phyloP scores from a whole-genome alignment of 2,888 invertebrate genomes.

The Macrostomum cliftonense region DNA sequence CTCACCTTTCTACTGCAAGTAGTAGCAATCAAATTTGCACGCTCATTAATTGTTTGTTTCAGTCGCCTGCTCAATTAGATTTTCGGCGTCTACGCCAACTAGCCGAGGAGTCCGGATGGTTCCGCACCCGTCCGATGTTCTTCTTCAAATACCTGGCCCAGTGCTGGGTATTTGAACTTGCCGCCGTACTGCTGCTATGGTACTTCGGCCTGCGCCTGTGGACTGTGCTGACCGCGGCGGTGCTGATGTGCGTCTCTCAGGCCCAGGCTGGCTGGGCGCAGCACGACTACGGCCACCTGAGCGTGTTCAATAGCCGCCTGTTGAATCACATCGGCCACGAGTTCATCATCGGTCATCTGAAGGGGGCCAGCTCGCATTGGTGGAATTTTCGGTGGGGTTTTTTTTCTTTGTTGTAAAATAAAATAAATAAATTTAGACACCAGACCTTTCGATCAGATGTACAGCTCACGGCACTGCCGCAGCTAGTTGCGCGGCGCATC shows the following conservation, averaged over 20 bases:
- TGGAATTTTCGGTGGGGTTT: constrained; percentile 25
- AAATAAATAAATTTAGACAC: no score
- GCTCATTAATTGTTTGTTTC: no score
- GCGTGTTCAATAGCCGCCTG: constrained; percentile 24
- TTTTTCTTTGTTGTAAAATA: no score
- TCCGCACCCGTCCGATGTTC: constrained; percentile 20
- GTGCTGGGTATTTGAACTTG: constrained; percentile 21
- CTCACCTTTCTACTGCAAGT: neutral
- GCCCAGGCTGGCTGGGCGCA: constrained; percentile 33
- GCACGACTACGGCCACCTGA: constrained; percentile 33
- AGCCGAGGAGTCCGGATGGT: constrained; percentile 21
- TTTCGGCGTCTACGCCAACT: constrained; percentile 21
- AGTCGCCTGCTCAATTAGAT: constrained; percentile 16
- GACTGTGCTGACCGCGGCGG: constrained; percentile 18
- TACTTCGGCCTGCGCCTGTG: constrained; percentile 20
- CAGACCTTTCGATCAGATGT: no score
- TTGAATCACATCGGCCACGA: constrained; percentile 27
- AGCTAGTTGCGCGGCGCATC: no score
- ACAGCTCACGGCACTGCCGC: no score
- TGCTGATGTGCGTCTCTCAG: constrained; percentile 22
- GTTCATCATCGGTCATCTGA: constrained; percentile 25
- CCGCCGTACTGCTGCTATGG: constrained; percentile 19
- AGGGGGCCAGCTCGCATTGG: constrained; percentile 33
- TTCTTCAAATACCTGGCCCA: constrained; percentile 19
- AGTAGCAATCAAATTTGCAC: no score